phyloP scores from a whole-genome alignment of 1,140 invertebrate species.

The Trichonephila inaurata region DNA sequence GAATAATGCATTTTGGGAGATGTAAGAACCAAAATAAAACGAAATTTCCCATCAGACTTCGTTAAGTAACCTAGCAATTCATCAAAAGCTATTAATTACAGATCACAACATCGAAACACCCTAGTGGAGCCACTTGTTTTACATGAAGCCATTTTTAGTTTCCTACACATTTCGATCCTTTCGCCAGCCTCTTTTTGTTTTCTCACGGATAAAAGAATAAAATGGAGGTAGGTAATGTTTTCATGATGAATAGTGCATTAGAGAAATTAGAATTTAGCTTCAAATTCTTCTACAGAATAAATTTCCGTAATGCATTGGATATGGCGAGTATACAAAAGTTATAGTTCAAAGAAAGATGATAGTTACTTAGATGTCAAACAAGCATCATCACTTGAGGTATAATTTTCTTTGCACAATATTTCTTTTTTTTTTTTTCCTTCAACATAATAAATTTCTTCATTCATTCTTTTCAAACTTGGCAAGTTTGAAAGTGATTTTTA shows the following conservation, averaged over 20 bases:
- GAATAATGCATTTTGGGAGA: constrained; percentile 50
- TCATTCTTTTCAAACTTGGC: too few relatives aligned
- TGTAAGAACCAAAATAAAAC: constrained; percentile 30
- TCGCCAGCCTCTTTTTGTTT: neutral
- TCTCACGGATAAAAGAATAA: neutral
- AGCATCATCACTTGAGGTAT: neutral
- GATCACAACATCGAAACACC: constrained; percentile 47
- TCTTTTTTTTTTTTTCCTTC: too few relatives aligned
- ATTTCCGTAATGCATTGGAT: constrained; percentile 7
- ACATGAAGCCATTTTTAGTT: constrained; percentile 43
- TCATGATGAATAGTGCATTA: constrained; percentile 62
- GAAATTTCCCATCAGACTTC: constrained; percentile 12
- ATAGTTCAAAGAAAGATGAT: neutral
- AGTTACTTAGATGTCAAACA: neutral
- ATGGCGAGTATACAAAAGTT: constrained; percentile 4
- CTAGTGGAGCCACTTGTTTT: neutral
- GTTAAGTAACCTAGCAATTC: constrained; percentile 52
- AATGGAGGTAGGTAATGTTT: constrained; percentile 55
- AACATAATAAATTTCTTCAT: too few relatives aligned
- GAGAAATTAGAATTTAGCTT: constrained; percentile 56
- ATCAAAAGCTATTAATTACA: constrained; percentile 66
- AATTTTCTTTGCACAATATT: too few relatives aligned
- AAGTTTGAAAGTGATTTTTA: too few relatives aligned
- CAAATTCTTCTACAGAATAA: neutral
- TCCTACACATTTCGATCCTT: neutral